A percentile compares a stretch with the other conserved stretches of the same genome.
phyloP scores from a whole-genome alignment of 2,113 vertebrate genomes.

The Pavo muticus region DNA sequence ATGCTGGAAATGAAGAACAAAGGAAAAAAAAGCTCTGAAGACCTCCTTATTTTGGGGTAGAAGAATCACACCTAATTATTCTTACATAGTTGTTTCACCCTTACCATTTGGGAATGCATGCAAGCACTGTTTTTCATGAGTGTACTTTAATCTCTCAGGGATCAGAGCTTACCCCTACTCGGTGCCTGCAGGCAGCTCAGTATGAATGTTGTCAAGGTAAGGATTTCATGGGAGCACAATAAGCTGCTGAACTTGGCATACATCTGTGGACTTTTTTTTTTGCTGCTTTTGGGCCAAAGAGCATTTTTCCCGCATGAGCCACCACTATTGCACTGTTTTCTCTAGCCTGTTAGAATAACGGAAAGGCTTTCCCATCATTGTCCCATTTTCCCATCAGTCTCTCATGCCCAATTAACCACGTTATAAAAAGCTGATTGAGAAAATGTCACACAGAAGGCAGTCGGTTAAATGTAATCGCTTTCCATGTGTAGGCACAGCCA shows the following conservation, averaged over 20 bases:
- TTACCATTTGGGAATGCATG: background rate
- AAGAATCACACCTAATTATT: background rate
- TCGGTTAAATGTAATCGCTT: background rate
- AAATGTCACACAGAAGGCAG: background rate
- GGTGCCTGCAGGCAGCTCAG: background rate
- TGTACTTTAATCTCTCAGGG: background rate
- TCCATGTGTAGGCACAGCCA: background rate
- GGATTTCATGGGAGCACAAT: accelerated
- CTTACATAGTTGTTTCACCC: background rate
- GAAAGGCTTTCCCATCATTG: background rate
- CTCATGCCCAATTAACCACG: background rate
- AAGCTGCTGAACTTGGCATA: background rate
- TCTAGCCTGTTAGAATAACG: background rate
- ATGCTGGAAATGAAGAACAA: background rate
- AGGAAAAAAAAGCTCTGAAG: background rate
- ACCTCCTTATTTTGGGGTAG: background rate
- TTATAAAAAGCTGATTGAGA: background rate
- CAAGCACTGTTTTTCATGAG: background rate
- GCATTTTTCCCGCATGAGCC: background rate
- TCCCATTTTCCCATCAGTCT: background rate
- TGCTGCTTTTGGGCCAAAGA: background rate
- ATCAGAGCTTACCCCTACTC: background rate
- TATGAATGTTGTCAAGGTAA: background rate
- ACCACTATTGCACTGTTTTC: background rate
- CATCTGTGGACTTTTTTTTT: background rate